A percentile compares a stretch with the other conserved stretches of the same genome.
phyloP scores from a whole-genome alignment of 2,797 vertebrate genomes.

The Avahi laniger region DNA sequence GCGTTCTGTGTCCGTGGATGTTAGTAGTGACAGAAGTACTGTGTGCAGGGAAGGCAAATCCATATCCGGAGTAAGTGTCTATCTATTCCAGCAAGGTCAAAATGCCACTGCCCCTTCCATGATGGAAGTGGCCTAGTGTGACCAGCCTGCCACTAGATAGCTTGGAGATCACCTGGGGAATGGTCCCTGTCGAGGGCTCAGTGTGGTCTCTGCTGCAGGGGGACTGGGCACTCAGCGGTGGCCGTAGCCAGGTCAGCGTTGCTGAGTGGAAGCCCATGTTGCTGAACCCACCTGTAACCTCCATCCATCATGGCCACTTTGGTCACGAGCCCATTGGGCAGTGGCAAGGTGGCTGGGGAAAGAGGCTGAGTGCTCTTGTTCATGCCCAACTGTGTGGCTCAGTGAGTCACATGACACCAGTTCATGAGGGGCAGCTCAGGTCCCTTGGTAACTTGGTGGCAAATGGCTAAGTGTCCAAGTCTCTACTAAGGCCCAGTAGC shows the following conservation, averaged over 20 bases:
- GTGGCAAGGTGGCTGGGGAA: neutral
- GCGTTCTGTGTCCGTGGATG: neutral
- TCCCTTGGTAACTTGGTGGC: neutral
- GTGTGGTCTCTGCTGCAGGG: neutral
- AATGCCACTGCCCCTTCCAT: neutral
- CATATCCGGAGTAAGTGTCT: neutral
- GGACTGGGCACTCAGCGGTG: neutral
- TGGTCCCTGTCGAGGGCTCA: neutral
- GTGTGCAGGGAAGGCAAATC: neutral
- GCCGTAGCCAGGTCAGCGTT: neutral
- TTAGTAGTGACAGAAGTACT: neutral
- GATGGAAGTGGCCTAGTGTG: neutral
- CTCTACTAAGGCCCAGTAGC: neutral
- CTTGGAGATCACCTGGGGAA: neutral
- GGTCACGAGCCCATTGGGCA: neutral
- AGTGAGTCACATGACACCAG: neutral
- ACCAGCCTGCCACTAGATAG: neutral
- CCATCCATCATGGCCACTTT: neutral
- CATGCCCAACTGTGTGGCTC: rapidly evolving
- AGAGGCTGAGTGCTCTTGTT: neutral
- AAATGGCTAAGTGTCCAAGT: neutral
- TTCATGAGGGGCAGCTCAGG: neutral
- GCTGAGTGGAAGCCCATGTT: neutral
- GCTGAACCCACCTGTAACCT: neutral
- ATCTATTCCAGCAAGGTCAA: neutral